Percentiles rank a stretch among this genome's conserved stretches.
Evolutionary conservation across 2,888 invertebrate species (phyloP).

Genomic region (Diaphora mendica): DNA sequence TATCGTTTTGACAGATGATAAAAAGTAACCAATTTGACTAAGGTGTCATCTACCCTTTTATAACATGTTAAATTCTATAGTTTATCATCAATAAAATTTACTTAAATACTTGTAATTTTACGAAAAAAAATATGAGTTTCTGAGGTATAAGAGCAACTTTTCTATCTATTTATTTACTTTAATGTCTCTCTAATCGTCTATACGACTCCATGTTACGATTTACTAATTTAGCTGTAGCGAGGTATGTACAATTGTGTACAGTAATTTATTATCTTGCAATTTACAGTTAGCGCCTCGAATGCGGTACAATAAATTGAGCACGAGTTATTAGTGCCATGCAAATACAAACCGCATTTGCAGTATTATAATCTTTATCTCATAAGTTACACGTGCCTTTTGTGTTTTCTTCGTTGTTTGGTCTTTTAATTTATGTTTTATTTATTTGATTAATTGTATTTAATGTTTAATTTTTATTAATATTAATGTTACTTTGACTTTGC

Average conservation of each 20-base stretch:
- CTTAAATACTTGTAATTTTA: too few species aligned
- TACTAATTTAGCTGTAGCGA: background rate
- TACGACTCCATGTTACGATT: background rate
- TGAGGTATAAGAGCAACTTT: background rate
- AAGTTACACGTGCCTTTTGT: background rate
- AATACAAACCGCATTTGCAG: background rate
- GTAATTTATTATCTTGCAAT: background rate
- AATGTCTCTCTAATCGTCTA: background rate
- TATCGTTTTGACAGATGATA: too few species aligned
- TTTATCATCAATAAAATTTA: too few species aligned
- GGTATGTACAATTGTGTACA: background rate
- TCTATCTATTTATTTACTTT: background rate
- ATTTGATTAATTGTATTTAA: background rate
- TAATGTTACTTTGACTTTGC: background rate
- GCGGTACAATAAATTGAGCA: background rate
- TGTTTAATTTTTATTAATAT: background rate
- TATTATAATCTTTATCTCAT: background rate
- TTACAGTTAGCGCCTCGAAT: background rate
- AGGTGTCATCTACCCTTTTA: too few species aligned
- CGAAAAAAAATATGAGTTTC: background rate
- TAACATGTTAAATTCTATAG: too few species aligned
- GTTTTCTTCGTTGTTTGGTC: background rate
- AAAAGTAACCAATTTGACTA: too few species aligned
- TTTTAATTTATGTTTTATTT: background rate
- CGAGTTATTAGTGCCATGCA: constrained; percentile 3